Evolutionary conservation across 2,888 invertebrate species (phyloP), one percentile per base, ranked within the genome.

Genomic region (Platypus cylindrus): DNA sequence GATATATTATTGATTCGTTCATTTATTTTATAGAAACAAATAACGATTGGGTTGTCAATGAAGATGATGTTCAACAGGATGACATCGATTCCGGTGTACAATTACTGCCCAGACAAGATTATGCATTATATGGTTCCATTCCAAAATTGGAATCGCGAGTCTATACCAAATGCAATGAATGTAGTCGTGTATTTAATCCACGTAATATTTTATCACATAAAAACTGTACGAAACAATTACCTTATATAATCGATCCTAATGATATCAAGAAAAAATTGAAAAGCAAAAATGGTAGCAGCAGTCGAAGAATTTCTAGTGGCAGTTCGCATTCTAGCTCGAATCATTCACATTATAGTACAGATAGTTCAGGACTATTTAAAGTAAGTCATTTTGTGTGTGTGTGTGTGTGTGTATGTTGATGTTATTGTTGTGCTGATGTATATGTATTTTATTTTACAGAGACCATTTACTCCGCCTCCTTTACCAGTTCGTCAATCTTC

Each of bases 101-200:
- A 30, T 44, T 56, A 29, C 48, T 61, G 33, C 59, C 58, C 26
- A 49, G 60, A 36, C 47, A 55, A 43, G 56, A 58, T 46, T 52
- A 56, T 38, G 47, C 47, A 17, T 39, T 60, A 20, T 60, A 57
- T 46, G 60, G 61, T 16, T 49, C 47, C 5, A 56, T 54, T 38
- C 60, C 61, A 4, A 57, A 58, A 48, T 51, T 58, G 51, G 60
- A 60, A 39, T 49, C 50, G 37, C 46, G 53, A 31, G 46, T 56
- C n/a, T 54, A 56, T 39, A 49, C 49, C 30, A 53, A 52, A 38
- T 60, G 60, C 44, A 55, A 50, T 35, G 52, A 53, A 32, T 59
- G 60, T 43, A 50, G 51, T 30, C 17, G 36, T 13, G 54, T 57
- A 25, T 48, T 56, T 37, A 48, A 54, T 39, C 57, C 55, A 9